Evolutionary conservation across 2,113 vertebrate species (phyloP).

Genomic region (Archocentrus centrarchus): DNA sequence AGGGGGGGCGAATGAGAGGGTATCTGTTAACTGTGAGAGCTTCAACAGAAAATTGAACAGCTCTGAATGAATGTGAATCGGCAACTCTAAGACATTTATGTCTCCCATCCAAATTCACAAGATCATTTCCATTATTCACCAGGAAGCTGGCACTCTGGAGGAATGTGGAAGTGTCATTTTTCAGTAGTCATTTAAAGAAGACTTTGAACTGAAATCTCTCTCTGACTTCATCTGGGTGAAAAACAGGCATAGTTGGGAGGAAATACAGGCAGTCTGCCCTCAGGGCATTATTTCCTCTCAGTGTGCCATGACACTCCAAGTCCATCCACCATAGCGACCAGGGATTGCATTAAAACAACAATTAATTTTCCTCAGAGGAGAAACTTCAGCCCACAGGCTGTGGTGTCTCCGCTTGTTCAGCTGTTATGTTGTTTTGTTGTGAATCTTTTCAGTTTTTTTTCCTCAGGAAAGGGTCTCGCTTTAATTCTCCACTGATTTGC

Average conservation of each 20-base stretch:
- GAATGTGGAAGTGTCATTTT: slow-evolving; percentile 25
- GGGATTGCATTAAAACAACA: slow-evolving; percentile 44
- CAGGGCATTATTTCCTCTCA: slow-evolving; percentile 34
- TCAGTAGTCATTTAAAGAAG: slow-evolving; percentile 15
- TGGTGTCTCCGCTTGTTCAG: slow-evolving; percentile 14
- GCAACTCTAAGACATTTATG: slow-evolving; percentile 51
- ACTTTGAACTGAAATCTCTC: not conserved
- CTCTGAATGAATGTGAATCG: slow-evolving; percentile 40
- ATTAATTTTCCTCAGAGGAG: slow-evolving; percentile 50
- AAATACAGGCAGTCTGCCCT: slow-evolving; percentile 23
- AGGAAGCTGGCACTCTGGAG: not conserved
- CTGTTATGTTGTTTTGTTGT: slow-evolving; percentile 39
- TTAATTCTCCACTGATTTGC: slow-evolving; percentile 33
- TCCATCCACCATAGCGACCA: slow-evolving; percentile 28
- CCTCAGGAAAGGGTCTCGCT: not conserved
- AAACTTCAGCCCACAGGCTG: slow-evolving; percentile 23
- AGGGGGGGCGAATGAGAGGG: not conserved
- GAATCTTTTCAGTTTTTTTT: slow-evolving; percentile 5
- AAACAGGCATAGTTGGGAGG: not conserved
- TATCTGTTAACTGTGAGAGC: slow-evolving; percentile 16
- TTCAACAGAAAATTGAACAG: slow-evolving; percentile 39
- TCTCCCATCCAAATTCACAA: slow-evolving; percentile 27
- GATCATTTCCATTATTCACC: slow-evolving; percentile 49
- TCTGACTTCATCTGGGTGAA: slow-evolving; percentile 23
- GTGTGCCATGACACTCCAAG: slow-evolving; percentile 6